A percentile compares a stretch with the other conserved stretches of the same genome.
phyloP scores from a whole-genome alignment of 2,888 invertebrate genomes.

The Leucoma salicis region DNA sequence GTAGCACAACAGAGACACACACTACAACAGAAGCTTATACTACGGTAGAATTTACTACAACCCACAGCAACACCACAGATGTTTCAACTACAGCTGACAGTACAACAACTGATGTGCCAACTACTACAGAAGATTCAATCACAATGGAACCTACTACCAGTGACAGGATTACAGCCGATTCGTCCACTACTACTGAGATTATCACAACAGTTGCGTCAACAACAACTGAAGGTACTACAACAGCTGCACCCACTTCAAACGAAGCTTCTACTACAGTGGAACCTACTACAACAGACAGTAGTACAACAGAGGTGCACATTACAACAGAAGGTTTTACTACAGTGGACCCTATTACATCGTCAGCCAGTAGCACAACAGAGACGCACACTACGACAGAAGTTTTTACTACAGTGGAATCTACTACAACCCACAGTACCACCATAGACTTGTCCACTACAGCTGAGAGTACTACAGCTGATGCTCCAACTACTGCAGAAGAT shows the following conservation, averaged over 20 bases:
- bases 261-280: background rate
- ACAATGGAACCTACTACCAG: background rate
- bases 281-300: background rate
- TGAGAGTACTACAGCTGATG: constrained; percentile 7
- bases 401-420: background rate
- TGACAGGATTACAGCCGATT: background rate
- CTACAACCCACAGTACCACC: background rate
- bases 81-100: background rate
- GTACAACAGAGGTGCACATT: background rate
- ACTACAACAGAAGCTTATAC: constrained; percentile 5
- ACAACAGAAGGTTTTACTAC: constrained; percentile 10
- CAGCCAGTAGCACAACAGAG: background rate
- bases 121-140: constrained; percentile 3
- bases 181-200: constrained; percentile 1
- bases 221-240: constrained; percentile 1
- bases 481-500: constrained; percentile 1
- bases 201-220: constrained; percentile 1
- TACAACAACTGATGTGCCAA: background rate
- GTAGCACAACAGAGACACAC: background rate
- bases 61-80: too few species aligned
- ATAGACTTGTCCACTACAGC: background rate
- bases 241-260: background rate
- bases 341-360: background rate
- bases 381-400: background rate
- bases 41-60: background rate